Conservation (phyloP, 2,113 vertebrate species). For the Gymnorhina tibicen region DNA sequence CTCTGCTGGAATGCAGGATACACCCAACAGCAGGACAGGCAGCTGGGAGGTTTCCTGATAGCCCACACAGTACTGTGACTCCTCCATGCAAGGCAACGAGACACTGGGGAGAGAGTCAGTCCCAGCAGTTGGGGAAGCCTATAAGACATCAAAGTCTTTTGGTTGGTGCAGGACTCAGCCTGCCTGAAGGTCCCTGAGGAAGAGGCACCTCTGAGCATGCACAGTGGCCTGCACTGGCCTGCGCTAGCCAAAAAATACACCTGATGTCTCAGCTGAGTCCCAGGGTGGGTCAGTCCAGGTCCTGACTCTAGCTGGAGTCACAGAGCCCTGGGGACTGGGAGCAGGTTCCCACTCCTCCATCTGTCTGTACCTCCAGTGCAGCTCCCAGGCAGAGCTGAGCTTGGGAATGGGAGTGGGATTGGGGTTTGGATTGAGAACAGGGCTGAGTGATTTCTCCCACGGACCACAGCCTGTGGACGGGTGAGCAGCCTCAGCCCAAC, state of each 20-base stretch:
- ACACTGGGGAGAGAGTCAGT: background rate
- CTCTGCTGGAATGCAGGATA: background rate
- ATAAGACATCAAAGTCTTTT: background rate
- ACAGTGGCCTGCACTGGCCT: background rate
- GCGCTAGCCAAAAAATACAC: background rate
- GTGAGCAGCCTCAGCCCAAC: background rate
- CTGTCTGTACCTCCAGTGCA: background rate
- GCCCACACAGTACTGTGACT: background rate
- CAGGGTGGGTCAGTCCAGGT: background rate
- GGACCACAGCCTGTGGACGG: accelerated
- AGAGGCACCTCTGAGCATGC: background rate
- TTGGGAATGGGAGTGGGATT: background rate
- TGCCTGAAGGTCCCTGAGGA: background rate
- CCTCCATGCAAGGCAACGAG: background rate
- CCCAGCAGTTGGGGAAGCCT: background rate
- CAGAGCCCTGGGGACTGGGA: background rate
- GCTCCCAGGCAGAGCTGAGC: background rate
- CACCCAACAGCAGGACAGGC: background rate
- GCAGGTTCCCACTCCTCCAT: background rate
- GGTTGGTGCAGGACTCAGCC: background rate
- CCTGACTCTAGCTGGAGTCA: background rate
- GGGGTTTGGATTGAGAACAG: background rate
- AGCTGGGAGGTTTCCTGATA: background rate
- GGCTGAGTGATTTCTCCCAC: background rate
- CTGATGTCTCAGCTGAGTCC: background rate